These are phyloP conservation scores for Sylvietta virens DNA, from an alignment of 2,113 vertebrate genomes.

Conservation along the genomic window DNA sequence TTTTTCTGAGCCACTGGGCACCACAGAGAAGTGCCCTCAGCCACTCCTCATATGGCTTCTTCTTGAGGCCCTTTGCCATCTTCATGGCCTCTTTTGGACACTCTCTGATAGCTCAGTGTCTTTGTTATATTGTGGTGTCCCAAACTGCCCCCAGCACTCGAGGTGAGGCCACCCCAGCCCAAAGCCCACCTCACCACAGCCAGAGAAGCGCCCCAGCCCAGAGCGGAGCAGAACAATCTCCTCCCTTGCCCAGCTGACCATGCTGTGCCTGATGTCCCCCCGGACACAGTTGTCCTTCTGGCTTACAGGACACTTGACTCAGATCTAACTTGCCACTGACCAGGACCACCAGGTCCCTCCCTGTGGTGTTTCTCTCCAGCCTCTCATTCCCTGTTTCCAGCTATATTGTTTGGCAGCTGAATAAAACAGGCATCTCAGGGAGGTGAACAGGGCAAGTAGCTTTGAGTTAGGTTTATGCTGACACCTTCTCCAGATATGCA, in stretches of 20 bases:
- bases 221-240: background rate
- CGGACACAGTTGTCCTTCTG: background rate
- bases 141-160: rapidly evolving
- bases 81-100: background rate
- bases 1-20: background rate
- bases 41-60: background rate
- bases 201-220: background rate
- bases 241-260: background rate
- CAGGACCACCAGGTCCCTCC: background rate
- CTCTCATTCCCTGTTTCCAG: background rate
- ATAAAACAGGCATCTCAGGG: background rate
- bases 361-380: background rate
- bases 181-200: too few species aligned
- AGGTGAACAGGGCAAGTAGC: background rate
- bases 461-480: background rate
- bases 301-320: background rate
- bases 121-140: background rate
- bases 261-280: background rate
- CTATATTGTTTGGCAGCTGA: background rate
- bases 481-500: background rate
- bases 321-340: rapidly evolving
- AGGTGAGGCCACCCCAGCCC: rapidly evolving
- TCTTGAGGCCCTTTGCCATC: background rate
- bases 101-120: background rate
- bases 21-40: background rate